Base-by-base conservation (phyloP, 2,797 vertebrate genomes). In the Ctenopoma multispine region DNA sequence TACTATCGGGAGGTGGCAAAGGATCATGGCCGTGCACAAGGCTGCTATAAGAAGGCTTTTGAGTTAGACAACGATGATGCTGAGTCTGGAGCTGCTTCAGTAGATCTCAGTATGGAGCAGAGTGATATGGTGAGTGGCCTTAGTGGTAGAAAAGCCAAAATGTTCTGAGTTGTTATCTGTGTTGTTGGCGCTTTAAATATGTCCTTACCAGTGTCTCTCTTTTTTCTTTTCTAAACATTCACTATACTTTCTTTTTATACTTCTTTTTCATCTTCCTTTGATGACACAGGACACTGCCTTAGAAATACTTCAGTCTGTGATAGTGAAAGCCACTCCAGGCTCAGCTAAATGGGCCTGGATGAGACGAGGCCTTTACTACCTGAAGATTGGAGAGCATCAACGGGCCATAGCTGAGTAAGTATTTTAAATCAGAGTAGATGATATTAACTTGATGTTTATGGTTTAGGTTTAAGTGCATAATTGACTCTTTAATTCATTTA, bases 301-400 rank as follows among this genome's bases (percentile, higher is more conserved):
- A 81, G 88, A 92, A 31, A 89, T 96, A 64, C 92, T 99, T 73
- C 95, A 95, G 82, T 89, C 94, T 20, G 97, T 98, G 65, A 97
- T 95, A 12, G 94, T 94, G 49, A 95, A 92, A 90, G 96, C 96
- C 1, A 95, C 94, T 21, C 92, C 96, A 51, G 97, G 97, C 59
- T 94, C 95, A 1, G 96, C 95, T n/a, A 99, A 99, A 84, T 99
- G 98, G 98, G 98, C 98, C 43, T 99, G 97, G 97, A 96, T 99
- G 87, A 95, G 95, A 82, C 94, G 96, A 86, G 98, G 97, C 9
- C 94, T 99, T 0, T 96, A 97, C 89, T 92, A 97, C 86, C 83
- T 99, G 77, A 97, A 96, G 90, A 89, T 87, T 20, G 95, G 94
- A 55, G 94, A 97, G 44, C 93, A 97, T 55, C 95, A 95, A 20